A percentile compares a stretch with the other conserved stretches of the same genome.
phyloP scores from a whole-genome alignment of 2,888 invertebrate species.

The Prostheceraeus crozeri region DNA sequence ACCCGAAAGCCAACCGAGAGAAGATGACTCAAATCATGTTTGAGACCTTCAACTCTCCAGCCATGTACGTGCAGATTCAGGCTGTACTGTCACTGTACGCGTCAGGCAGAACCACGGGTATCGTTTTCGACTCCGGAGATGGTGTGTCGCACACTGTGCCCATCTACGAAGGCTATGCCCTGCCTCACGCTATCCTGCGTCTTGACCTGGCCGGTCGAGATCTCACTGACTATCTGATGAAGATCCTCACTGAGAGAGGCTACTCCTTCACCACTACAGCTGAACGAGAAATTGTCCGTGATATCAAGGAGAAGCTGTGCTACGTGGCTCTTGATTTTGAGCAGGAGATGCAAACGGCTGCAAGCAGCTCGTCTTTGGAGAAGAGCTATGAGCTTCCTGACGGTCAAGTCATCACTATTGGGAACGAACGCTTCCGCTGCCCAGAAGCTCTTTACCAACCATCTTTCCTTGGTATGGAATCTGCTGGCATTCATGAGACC shows the following conservation, averaged over 20 bases:
- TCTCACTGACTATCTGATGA: constrained; percentile 61
- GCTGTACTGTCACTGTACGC: constrained; percentile 82
- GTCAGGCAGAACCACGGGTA: constrained; percentile 83
- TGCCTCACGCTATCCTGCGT: constrained; percentile 60
- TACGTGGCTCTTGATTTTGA: constrained; percentile 54
- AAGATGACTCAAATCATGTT: constrained; percentile 70
- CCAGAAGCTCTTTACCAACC: constrained; percentile 54
- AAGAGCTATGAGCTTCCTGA: constrained; percentile 55
- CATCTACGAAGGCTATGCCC: constrained; percentile 71
- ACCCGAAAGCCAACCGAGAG: constrained; percentile 85
- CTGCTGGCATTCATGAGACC: constrained; percentile 48
- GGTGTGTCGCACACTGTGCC: constrained; percentile 86
- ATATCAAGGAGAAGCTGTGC: constrained; percentile 44
- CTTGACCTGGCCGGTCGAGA: constrained; percentile 61
- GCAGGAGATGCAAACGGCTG: constrained; percentile 53
- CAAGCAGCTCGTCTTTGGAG: constrained; percentile 49
- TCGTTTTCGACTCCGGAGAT: constrained; percentile 81
- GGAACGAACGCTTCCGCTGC: constrained; percentile 53
- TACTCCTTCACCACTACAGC: constrained; percentile 40
- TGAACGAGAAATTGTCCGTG: constrained; percentile 70
- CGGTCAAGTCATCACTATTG: constrained; percentile 53
- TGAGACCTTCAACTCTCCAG: constrained; percentile 65
- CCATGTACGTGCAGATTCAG: constrained; percentile 86
- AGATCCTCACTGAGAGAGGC: constrained; percentile 59
- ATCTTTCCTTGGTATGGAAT: constrained; percentile 48